Percentiles rank a stretch among this genome's conserved stretches.
phyloP scores from a whole-genome alignment of 64 coral and sea anemone genomes.

The Actinia tenebrosa region DNA sequence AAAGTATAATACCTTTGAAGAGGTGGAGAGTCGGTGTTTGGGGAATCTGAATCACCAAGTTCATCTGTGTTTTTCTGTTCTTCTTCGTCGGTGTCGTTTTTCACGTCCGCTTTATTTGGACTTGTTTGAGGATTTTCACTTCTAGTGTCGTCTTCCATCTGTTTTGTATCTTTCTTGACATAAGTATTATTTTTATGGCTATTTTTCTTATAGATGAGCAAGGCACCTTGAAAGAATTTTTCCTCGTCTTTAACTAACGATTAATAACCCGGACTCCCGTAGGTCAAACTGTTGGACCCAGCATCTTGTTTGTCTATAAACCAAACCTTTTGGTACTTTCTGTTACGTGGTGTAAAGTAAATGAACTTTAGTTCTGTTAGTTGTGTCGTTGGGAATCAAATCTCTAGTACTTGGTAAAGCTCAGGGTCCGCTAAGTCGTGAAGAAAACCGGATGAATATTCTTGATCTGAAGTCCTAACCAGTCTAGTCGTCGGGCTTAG shows the following conservation, averaged over 20 bases:
- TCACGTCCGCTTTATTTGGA: background rate
- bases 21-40: constrained; percentile 24
- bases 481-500: background rate
- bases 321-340: background rate
- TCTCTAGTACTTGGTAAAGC: background rate
- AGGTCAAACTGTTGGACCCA: background rate
- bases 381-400: background rate
- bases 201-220: background rate
- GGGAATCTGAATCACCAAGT: constrained; percentile 47
- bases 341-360: too few species aligned
- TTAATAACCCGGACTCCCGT: background rate
- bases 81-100: background rate
- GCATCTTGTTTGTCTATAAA: background rate
- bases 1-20: constrained; percentile 31
- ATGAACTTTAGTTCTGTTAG: background rate
- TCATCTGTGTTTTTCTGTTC: constrained; percentile 4
- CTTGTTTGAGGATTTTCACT: background rate
- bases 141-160: background rate
- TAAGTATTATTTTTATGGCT: background rate
- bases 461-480: background rate
- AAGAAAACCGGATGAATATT: background rate
- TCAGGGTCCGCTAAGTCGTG: background rate
- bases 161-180: background rate
- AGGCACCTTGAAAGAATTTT: background rate
- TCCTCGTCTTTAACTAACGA: background rate